phyloP scores from a whole-genome alignment of 2,797 vertebrate genomes.

The Dryobates pubescens region DNA sequence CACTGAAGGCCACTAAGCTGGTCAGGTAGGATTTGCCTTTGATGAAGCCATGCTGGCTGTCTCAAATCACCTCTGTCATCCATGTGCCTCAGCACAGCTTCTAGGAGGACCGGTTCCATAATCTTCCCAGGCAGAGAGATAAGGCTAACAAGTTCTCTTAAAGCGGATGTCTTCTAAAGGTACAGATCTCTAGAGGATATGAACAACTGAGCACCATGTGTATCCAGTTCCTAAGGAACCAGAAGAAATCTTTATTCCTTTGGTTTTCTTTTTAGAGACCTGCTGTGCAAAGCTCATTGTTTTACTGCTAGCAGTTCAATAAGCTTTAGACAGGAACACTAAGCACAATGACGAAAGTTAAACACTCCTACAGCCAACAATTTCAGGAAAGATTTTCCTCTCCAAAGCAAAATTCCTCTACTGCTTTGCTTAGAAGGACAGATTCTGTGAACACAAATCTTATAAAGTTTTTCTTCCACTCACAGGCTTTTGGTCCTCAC shows the following conservation, averaged over 20 bases:
- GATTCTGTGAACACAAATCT: background rate
- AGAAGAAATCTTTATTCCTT: background rate
- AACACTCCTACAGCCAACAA: background rate
- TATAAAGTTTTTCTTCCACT: background rate
- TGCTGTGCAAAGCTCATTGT: slow-evolving; percentile 3
- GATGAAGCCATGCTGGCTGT: no score
- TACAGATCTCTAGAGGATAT: background rate
- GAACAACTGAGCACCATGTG: background rate
- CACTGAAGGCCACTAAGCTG: no score
- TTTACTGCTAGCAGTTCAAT: slow-evolving; percentile 9
- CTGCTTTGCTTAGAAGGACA: background rate
- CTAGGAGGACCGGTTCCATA: no score
- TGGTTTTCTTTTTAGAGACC: background rate
- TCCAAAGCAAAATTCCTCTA: background rate
- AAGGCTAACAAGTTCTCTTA: background rate
- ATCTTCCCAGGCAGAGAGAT: no score
- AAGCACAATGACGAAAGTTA: background rate
- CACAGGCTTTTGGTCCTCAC: background rate
- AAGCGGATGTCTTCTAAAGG: background rate
- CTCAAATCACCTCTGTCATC: no score
- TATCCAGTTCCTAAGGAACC: background rate
- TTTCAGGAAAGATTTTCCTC: slow-evolving; percentile 16
- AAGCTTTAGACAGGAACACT: background rate
- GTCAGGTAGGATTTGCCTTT: no score
- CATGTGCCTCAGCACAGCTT: no score